These are phyloP conservation scores for Phrynocephalus vlangalii DNA, from an alignment of 2,797 vertebrate species.

Conservation along the genomic window DNA sequence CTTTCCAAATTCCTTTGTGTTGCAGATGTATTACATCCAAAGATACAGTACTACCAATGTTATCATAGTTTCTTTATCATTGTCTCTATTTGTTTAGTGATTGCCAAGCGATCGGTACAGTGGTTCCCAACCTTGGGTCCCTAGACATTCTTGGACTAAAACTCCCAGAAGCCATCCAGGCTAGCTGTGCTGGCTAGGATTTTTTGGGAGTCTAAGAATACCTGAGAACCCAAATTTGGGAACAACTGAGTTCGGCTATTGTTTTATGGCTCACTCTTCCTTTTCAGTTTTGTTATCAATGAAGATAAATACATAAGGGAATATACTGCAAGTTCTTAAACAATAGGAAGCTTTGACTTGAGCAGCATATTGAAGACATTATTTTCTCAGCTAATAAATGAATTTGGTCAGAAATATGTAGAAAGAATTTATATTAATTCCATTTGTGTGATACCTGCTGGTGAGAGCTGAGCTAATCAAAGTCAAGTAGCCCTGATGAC, in stretches of 20 bases:
- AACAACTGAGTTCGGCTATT: too few species aligned
- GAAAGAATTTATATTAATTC: slow-evolving; percentile 54
- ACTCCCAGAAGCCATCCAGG: too few species aligned
- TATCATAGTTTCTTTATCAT: not conserved
- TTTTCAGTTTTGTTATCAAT: slow-evolving; percentile 2
- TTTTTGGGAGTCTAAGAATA: too few species aligned
- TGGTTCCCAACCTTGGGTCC: not conserved
- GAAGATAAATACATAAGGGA: slow-evolving; percentile 37
- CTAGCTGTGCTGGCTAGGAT: too few species aligned
- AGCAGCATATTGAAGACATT: slow-evolving; percentile 12
- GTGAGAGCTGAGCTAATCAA: slow-evolving; percentile 39
- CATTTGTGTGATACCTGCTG: slow-evolving; percentile 45
- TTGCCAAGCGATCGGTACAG: not conserved
- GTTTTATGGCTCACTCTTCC: not conserved
- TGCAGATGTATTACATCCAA: slow-evolving; percentile 11
- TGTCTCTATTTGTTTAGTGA: not conserved
- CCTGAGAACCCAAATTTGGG: too few species aligned
- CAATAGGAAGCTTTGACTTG: slow-evolving; percentile 23
- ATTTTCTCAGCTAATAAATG: slow-evolving; percentile 49
- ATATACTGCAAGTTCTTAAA: slow-evolving; percentile 16
- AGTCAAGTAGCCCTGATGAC: slow-evolving; percentile 45
- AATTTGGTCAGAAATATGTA: slow-evolving; percentile 41
- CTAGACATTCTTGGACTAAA: too few species aligned
- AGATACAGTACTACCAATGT: accelerated
- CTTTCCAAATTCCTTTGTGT: slow-evolving; percentile 24